Evolutionary conservation across 2,113 vertebrate species (phyloP).

Genomic region (Cynocephalus volans): DNA sequence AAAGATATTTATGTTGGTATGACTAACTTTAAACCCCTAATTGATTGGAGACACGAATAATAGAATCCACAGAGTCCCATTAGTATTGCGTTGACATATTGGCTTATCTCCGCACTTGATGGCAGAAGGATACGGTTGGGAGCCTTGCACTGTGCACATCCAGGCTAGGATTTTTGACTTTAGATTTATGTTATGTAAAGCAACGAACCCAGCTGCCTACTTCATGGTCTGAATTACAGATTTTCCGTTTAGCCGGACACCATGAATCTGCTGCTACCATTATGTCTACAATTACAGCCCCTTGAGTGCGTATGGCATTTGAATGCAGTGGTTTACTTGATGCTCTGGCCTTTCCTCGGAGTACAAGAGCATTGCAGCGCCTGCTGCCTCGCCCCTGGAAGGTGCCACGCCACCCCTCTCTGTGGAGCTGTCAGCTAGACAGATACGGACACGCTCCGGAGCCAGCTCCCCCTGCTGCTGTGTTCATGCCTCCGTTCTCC

Average conservation of each 20-base stretch:
- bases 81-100: slow-evolving; percentile 78
- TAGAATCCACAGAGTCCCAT: slow-evolving; percentile 74
- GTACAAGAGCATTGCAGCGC: slow-evolving; percentile 51
- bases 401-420: slow-evolving; percentile 62
- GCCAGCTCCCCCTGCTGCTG: not conserved
- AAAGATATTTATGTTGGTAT: slow-evolving; percentile 84
- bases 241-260: slow-evolving; percentile 86
- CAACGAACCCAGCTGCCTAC: slow-evolving; percentile 78
- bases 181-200: slow-evolving; percentile 84
- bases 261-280: slow-evolving; percentile 84
- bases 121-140: slow-evolving; percentile 49
- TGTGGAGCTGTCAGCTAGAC: slow-evolving; percentile 56
- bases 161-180: slow-evolving; percentile 81
- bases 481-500: not conserved
- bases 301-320: slow-evolving; percentile 78
- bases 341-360: slow-evolving; percentile 62
- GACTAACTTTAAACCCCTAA: slow-evolving; percentile 86
- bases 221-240: slow-evolving; percentile 89
- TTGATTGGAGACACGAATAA: slow-evolving; percentile 80
- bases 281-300: slow-evolving; percentile 78
- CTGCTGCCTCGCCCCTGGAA: slow-evolving; percentile 1
- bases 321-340: slow-evolving; percentile 83
- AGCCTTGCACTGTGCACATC: not conserved
- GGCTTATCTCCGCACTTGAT: slow-evolving; percentile 76
- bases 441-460: slow-evolving; percentile 8